phyloP scores from a whole-genome alignment of 2,888 invertebrate genomes.

The Mermis nigrescens region DNA sequence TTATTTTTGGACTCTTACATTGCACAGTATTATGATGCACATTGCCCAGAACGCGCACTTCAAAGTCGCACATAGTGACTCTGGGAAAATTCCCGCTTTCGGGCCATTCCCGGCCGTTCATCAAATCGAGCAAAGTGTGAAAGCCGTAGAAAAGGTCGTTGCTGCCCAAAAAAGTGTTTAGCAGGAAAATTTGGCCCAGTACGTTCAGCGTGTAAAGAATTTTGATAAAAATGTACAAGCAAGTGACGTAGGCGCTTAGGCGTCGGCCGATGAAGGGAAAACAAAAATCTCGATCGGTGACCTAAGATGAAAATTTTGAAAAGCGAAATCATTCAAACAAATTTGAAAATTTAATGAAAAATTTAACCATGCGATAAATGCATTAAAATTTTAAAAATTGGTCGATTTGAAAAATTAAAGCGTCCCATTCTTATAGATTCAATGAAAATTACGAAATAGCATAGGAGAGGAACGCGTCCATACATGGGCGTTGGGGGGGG shows the following conservation, averaged over 20 bases:
- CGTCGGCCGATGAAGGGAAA: constrained; percentile 31
- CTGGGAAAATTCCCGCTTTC: constrained; percentile 32
- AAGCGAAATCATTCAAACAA: constrained; percentile 5
- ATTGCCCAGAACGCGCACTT: constrained; percentile 35
- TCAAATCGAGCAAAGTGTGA: constrained; percentile 31
- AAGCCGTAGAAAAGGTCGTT: constrained; percentile 33
- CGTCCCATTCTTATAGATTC: too few species aligned
- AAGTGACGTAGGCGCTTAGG: constrained; percentile 33
- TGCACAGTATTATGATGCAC: constrained; percentile 33
- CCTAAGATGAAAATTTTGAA: too few species aligned
- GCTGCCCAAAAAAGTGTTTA: constrained; percentile 33
- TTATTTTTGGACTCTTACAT: constrained; percentile 15
- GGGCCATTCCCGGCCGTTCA: constrained; percentile 32
- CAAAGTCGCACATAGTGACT: constrained; percentile 35
- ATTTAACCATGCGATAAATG: not conserved
- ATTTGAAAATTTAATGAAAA: not conserved
- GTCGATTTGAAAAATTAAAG: too few species aligned
- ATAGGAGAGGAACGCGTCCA: too few species aligned
- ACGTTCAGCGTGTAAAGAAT: constrained; percentile 32
- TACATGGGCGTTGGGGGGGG: too few species aligned
- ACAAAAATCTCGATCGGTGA: constrained; percentile 26
- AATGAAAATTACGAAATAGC: too few species aligned
- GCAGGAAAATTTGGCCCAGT: constrained; percentile 31
- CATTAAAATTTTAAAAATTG: too few species aligned
- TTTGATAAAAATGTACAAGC: constrained; percentile 33